Evolutionary conservation across 2,797 vertebrate genomes (phyloP).

Genomic region (Hoplostethus mediterraneus): DNA sequence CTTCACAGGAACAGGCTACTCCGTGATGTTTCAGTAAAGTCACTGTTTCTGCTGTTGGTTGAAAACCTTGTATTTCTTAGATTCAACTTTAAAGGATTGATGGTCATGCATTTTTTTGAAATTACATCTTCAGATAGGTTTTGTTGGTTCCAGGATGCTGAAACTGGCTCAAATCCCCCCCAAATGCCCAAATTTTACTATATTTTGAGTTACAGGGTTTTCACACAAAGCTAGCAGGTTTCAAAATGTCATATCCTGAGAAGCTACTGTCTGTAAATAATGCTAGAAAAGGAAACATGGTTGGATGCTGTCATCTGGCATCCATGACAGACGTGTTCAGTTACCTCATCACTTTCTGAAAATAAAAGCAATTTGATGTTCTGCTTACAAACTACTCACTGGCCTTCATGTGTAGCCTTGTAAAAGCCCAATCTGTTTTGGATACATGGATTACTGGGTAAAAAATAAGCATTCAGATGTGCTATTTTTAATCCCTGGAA

Average conservation of each 20-base stretch:
- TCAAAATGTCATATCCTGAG: neutral
- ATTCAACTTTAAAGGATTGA: neutral
- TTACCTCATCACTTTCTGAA: slow-evolving; percentile 1
- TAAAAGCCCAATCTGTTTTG: neutral
- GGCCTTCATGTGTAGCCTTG: neutral
- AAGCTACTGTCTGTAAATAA: neutral
- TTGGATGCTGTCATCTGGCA: slow-evolving; percentile 7
- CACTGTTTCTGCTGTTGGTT: neutral
- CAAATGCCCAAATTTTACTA: too few relatives aligned
- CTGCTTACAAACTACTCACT: slow-evolving; percentile 1
- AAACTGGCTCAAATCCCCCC: neutral
- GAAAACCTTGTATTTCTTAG: slow-evolving; percentile 14
- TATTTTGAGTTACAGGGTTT: neutral
- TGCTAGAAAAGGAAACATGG: slow-evolving; percentile 9
- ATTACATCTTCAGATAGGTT: neutral
- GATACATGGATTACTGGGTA: neutral
- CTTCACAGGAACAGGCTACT: slow-evolving; percentile 70
- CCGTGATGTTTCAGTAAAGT: slow-evolving; percentile 44
- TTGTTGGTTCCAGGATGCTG: neutral
- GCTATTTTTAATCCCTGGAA: too few relatives aligned
- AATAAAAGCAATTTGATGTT: neutral
- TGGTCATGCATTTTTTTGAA: neutral
- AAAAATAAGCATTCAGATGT: slow-evolving; percentile 2
- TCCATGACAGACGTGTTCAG: neutral
- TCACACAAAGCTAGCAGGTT: neutral